Evolutionary conservation across 2,113 vertebrate genomes (phyloP), one percentile per base, ranked within the genome.

Genomic region (Apodemus sylvaticus): DNA sequence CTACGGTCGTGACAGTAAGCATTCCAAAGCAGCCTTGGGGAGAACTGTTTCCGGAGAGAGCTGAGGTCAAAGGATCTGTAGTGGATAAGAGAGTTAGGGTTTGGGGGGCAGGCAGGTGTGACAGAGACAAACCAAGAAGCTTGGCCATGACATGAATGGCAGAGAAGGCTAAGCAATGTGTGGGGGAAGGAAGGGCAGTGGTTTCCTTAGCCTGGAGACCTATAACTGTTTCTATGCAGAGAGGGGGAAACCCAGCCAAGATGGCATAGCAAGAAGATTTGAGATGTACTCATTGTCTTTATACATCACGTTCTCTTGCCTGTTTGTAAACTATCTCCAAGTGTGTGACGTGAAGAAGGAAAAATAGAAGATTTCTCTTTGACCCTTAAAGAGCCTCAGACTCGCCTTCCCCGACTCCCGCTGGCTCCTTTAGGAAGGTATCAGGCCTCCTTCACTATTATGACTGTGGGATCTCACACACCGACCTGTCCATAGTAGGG

Each of bases 1-100:
- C 98, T 14, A 98, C 98, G 31, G 2, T 95, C 8, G 53, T 98
- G 86, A 98, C 98, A 0, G 99, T 99, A 97, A 99, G 98, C 36
- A 34, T 62, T 51, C n/a, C 36, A 34, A 68, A 34, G 76, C 12
- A 4, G 55, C 45, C 48, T 89, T 19, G 10, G 29, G 66, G 55
- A 79, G 19, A 51, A 42, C 7, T 4, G 26, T 24, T 31, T 74
- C 14, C 13, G 29, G 24, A 73, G 79, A 42, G 51, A 13, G 4
- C 34, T 34, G 58, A 2, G 24, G 39, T 68, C 79, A 62, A 45
- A 45, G 42, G n/a, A 55, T 55, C 66, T 36, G 48, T 7, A 2
- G 71, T 8, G 6, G 36, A 1, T 88, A 13, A 92, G 29, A 26
- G 9, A 51, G 45, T 48, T 13, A 7, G 76, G 16, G 20, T 29